These are phyloP conservation scores for Uria aalge DNA, from an alignment of 2,113 vertebrate species.

Conservation along the genomic window DNA sequence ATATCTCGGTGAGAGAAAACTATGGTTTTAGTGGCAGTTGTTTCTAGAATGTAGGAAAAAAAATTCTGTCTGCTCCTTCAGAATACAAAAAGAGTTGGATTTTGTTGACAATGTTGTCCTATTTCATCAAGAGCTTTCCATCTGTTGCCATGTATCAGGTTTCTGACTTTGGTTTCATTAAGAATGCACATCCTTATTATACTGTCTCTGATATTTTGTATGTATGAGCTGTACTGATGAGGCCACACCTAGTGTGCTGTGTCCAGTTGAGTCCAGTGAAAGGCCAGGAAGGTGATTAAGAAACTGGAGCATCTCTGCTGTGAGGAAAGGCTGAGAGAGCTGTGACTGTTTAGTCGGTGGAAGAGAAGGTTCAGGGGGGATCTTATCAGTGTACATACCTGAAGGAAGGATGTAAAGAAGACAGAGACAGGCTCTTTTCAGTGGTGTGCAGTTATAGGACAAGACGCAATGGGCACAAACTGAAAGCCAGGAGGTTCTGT, in stretches of 20 bases:
- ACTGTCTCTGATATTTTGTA: not conserved
- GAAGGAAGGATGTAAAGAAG: not conserved
- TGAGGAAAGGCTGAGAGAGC: not conserved
- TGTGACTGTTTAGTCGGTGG: not conserved
- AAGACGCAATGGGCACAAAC: not conserved
- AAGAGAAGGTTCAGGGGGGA: not conserved
- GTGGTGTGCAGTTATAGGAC: not conserved
- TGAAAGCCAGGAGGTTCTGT: not conserved
- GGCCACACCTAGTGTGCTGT: not conserved
- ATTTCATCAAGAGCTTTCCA: not conserved
- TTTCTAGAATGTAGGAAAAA: not conserved
- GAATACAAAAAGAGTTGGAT: not conserved
- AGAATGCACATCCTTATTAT: not conserved
- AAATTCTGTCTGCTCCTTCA: not conserved
- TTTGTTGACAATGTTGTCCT: not conserved
- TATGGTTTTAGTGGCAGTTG: not conserved
- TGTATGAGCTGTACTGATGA: not conserved
- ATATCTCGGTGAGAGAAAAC: not conserved
- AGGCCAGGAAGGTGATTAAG: not conserved
- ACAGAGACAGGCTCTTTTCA: not conserved
- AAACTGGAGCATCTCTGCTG: not conserved
- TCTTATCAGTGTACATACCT: not conserved
- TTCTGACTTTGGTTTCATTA: not conserved
- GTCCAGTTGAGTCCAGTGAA: not conserved
- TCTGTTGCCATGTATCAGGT: not conserved